Base-by-base conservation (phyloP, 1,140 invertebrate genomes). In the Augochlora pura region DNA sequence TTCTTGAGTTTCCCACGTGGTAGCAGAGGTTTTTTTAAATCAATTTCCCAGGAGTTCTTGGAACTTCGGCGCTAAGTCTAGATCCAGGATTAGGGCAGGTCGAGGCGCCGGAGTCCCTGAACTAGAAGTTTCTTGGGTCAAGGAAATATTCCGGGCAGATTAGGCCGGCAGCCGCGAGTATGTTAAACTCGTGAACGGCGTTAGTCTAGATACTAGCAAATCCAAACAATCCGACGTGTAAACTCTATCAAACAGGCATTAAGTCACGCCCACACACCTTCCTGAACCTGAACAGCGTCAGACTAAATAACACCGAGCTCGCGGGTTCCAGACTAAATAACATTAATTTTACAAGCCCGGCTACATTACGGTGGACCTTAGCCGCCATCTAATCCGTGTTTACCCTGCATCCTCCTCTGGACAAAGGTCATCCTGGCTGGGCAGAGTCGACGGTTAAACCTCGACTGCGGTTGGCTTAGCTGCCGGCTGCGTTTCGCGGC, bases 401-500 rank as follows among this genome's bases (percentile, higher is more conserved):
- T 46, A 66, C 23, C 42, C 39, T 25, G n/a, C 14, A 14, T 10
- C n/a, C 39, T 5, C 6, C n/a, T n/a, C 64, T 66, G 64, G 64
- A 66, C 39, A 66, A 66, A 66, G 39, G 64, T 39, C 23, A 46
- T 12, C 39, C 4, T n/a, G 39, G 42, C n/a, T 46, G 46, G 49
- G 25, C 67, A 14, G 32, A 14, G 52, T 25, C 27, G 65, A 49
- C 59, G 8, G 27, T 57, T 25, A 21, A 49, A 62, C 12, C 52
- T 62, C 74, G 66, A 69, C 59, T 39, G 25, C 57, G 59, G 38
- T 77, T 77, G 66, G 74, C 74, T 77, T 62, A 69, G 66, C 59
- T 54, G 54, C 65, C 49, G 49, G n/a, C 25, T 38, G 8, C n/a
- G 2, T 14, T 62, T 23, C 32, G 32, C 32, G 4, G 32, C 1